Base-by-base conservation (phyloP, 1,140 invertebrate genomes). In the Dolichoris vasculosae region DNA sequence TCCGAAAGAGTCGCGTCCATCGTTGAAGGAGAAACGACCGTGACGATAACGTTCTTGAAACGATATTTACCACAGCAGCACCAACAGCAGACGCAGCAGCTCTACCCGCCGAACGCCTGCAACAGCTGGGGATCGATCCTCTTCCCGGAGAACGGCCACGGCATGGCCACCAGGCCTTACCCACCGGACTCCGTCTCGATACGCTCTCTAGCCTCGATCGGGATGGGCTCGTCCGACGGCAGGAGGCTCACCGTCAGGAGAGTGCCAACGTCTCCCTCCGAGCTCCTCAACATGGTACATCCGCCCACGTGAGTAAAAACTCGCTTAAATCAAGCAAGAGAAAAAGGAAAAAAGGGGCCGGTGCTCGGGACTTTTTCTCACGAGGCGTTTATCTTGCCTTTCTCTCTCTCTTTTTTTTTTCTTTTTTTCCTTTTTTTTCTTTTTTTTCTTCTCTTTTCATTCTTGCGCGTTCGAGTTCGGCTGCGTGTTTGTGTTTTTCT, bases 191-290 rank as follows among this genome's bases (percentile, higher is more conserved):
- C 95, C 51, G 94, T 95, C 26, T 97, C 96, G 15, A 95, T 97
- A 48, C 94, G 95, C 75, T 97, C 96, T 43, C 94, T 97, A 86
- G 96, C 96, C 75, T 97, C 96, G 43, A 96, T 97, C 86, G 97
- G 96, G 43, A 96, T 97, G 95, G 97, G 97, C 6, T 97, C 96
- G 77, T 97, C 96, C 38, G 96, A 97, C 92, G 97, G 97, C n/a
- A 94, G 96, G 87, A 96, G 96, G 93, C 95, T 97, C 94, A 96
- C 97, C 87, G 96, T 97, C 85, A 93, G 96, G 88, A 94, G 96
- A 88, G 96, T 97, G 77, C 97, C 96, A 67, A 97, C 96, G 38
- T 96, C 96, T 86, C 96, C 97, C 30, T 95, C 96, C 84, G 96
- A 97, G 92, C 94, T 97, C 79, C 96, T 97, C 90, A 97, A 96